These are phyloP conservation scores for Phycodurus eques DNA, from an alignment of 2,113 vertebrate species.

Conservation along the genomic window DNA sequence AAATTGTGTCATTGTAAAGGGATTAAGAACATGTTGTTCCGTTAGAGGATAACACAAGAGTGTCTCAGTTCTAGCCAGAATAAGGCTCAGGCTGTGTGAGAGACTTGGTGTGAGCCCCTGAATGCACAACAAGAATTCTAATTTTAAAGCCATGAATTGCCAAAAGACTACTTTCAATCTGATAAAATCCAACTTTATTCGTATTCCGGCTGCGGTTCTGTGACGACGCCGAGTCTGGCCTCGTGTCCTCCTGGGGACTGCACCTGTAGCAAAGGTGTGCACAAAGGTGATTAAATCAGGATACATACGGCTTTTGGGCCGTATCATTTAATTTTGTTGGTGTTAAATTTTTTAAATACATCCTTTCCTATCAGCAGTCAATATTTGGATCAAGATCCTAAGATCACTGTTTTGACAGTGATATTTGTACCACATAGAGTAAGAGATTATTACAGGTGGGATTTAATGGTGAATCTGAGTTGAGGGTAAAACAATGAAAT, in stretches of 20 bases:
- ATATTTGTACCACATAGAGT: not conserved
- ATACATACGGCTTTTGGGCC: constrained; percentile 27
- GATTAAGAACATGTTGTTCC: constrained; percentile 1
- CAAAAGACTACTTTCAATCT: constrained; percentile 70
- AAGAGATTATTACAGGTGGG: not conserved
- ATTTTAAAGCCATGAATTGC: constrained; percentile 69
- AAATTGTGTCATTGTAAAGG: not conserved
- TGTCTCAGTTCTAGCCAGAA: constrained; percentile 38
- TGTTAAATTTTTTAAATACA: not conserved
- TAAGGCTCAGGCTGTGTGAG: constrained; percentile 37
- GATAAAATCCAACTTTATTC: constrained; percentile 69
- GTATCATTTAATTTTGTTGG: not conserved
- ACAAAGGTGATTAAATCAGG: constrained; percentile 64
- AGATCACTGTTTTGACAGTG: not conserved
- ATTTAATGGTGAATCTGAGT: not conserved
- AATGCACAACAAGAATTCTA: constrained; percentile 63
- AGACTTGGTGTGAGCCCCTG: constrained; percentile 36
- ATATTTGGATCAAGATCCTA: constrained; percentile 30
- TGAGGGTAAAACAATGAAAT: not conserved
- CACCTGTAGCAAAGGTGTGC: constrained; percentile 60
- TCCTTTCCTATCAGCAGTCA: constrained; percentile 12
- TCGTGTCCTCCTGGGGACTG: constrained; percentile 62
- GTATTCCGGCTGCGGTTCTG: constrained; percentile 61
- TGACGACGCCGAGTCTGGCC: constrained; percentile 54
- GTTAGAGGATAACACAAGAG: constrained; percentile 31